Base-by-base conservation (phyloP, 2,888 invertebrate species). In the Xanthorhoe spadicearia region DNA sequence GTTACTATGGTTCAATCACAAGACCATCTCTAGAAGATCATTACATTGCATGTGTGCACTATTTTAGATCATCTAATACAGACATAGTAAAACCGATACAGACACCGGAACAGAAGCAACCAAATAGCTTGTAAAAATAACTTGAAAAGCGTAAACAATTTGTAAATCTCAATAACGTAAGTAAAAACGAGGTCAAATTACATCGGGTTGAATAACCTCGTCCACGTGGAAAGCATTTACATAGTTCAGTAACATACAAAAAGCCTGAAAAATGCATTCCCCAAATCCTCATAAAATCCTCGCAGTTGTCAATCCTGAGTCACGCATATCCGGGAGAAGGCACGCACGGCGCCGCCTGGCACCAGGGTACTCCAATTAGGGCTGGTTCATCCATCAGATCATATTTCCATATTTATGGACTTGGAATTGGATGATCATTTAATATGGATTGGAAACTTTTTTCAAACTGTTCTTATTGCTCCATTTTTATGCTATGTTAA, bases 341-440 rank as follows among this genome's bases (percentile, higher is more conserved):
- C 85, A 83, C 85, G 83, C 74, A 73, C 76, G 83, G 83, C 61
- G 84, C 82, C 8, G 67, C 74, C 77, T 71, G 83, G 69, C 71
- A 81, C 85, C 71, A 73, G 57, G 57, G 51, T 69, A 62, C 35
- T 68, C 69, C 68, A 60, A 71, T 60, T 62, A 68, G 61, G 64
- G 55, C 55, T 64, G 61, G 52, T 54, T 53, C 74, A 77, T 75
- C 77, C 72, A 69, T 77, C 70, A 71, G 69, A 77, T 73, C 69
- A 66, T 73, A 51, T 61, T 49, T 28, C 43, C 35, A 66, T 62
- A 68, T 69, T 69, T 64, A 70, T 60, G 65, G 56, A 3, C 43
- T 49, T 35, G 52, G 18, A 52, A 51, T 49, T 23, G 18, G 54
- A 66, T 52, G 55, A 18, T 51, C 61, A 55, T 63, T 56, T 46